Evolutionary conservation across 92 coral and sea anemone species (phyloP), one percentile per base, ranked within the genome.

Genomic region (Phenganax stokvisi): DNA sequence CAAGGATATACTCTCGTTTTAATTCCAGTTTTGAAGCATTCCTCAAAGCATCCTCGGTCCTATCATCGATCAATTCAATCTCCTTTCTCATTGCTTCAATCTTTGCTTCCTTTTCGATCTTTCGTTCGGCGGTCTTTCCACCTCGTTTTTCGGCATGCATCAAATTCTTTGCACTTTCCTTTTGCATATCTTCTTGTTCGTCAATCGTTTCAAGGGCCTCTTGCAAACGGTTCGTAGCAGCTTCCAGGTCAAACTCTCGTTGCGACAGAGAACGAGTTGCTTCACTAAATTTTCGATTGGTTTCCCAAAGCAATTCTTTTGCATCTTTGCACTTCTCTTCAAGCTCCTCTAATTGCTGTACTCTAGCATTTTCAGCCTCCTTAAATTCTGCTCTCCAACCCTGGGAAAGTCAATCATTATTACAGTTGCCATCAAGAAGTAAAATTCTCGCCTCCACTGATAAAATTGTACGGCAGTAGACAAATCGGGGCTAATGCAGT

Each of bases 301-400:
- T 68, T 54, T 79, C 83, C 30, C 63, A 79, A n/a, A 79, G 57
- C 25, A 51, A 0, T 62, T 79, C 83, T 64, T 79, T 79, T 2
- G 83, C 83, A 44, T 79, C 59, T 31, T 62, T 52, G 61, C 83
- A 79, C 27, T 79, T 79, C 16, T 79, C 83, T 54, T 79, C 83
- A 25, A 79, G 10, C 51, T 63, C 83, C 47, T 79, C 83, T 9
- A 79, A 59, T 17, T 79, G 15, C 25, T 79, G 58, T 13, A 64
- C 69, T 16, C 83, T 63, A 17, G 31, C 0, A 9, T 51, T 63
- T 13, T 79, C 83, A 7, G 57, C 57, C 12, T 79, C 83, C 53
- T 79, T 79, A 73, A 63, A 79, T 53, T 79, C 57, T 51, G 67
- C 56, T 47, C 74, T 68, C 73, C 73, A 68, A 29, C 52, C 73